A percentile compares a stretch with the other conserved stretches of the same genome.
Evolutionary conservation across 2,888 invertebrate genomes (phyloP).

Genomic region (Tiliacea aurago): DNA sequence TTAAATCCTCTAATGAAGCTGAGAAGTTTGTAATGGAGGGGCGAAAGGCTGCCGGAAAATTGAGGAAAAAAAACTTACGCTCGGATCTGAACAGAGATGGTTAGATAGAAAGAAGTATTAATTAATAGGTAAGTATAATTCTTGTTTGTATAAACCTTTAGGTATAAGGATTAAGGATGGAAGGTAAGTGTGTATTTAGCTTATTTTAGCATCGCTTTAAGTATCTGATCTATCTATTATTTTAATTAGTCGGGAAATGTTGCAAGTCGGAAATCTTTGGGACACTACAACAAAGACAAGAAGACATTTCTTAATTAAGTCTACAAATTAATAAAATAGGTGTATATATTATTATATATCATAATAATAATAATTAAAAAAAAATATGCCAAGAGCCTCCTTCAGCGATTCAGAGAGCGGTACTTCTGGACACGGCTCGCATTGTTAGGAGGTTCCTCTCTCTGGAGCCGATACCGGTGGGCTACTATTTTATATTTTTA

Average conservation of each 20-base stretch:
- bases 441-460: too few species aligned
- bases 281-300: background rate
- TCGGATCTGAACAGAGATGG: slow-evolving; percentile 48
- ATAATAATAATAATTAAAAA: too few species aligned
- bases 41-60: slow-evolving; percentile 88
- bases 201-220: background rate
- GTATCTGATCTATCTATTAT: background rate
- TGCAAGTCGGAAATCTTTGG: background rate
- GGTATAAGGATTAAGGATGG: background rate
- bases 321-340: background rate
- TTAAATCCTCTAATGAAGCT: slow-evolving; percentile 91
- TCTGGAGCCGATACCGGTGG: too few species aligned
- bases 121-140: slow-evolving; percentile 28
- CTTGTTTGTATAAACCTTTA: slow-evolving; percentile 18
- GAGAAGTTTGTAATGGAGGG: slow-evolving; percentile 90
- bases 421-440: too few species aligned
- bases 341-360: too few species aligned
- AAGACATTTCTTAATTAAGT: background rate
- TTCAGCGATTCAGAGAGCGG: too few species aligned
- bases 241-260: background rate
- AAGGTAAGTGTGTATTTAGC: background rate
- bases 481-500: too few species aligned
- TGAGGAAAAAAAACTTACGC: slow-evolving; percentile 83
- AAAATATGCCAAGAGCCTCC: too few species aligned
- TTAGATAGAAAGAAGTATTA: slow-evolving; percentile 47